phyloP scores from a whole-genome alignment of 1,140 invertebrate species.

The Drosophila subpulchrella region DNA sequence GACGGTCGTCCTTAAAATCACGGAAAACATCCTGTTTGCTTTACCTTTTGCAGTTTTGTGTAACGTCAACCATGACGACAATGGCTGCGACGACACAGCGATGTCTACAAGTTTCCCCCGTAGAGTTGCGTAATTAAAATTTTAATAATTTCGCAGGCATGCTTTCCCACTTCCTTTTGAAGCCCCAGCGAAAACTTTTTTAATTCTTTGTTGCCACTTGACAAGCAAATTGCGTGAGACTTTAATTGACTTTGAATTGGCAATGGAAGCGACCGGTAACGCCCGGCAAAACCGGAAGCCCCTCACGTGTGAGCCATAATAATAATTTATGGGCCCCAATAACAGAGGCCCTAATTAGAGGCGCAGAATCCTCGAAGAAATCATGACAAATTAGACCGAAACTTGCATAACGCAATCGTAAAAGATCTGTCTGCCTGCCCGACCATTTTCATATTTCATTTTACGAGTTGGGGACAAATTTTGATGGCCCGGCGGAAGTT shows the following conservation, averaged over 20 bases:
- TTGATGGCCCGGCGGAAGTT: constrained; percentile 60
- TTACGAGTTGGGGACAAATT: constrained; percentile 76
- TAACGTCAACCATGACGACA: constrained; percentile 19
- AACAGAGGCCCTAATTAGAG: constrained; percentile 26
- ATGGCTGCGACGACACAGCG: constrained; percentile 33
- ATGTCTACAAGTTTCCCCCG: constrained; percentile 54
- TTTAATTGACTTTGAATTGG: constrained; percentile 75
- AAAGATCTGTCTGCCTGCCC: constrained; percentile 16
- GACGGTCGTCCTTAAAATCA: not conserved
- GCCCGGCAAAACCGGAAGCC: not conserved
- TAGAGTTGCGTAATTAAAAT: constrained; percentile 72
- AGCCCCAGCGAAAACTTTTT: constrained; percentile 40
- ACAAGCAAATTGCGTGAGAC: constrained; percentile 52
- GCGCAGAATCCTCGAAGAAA: constrained; percentile 24
- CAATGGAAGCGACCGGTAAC: constrained; percentile 2
- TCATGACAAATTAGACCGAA: constrained; percentile 58
- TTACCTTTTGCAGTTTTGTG: constrained; percentile 50
- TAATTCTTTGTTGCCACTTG: constrained; percentile 58
- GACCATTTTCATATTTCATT: constrained; percentile 61
- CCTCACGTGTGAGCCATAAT: constrained; percentile 28
- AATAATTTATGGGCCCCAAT: constrained; percentile 42
- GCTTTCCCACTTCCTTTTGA: constrained; percentile 2
- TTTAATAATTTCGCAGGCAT: constrained; percentile 69
- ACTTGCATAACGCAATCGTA: constrained; percentile 64
- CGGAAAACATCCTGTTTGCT: constrained; percentile 4